Conservation (phyloP, 37 sponge, comb jelly and placozoan species). For the Dysidea cf. avara region DNA sequence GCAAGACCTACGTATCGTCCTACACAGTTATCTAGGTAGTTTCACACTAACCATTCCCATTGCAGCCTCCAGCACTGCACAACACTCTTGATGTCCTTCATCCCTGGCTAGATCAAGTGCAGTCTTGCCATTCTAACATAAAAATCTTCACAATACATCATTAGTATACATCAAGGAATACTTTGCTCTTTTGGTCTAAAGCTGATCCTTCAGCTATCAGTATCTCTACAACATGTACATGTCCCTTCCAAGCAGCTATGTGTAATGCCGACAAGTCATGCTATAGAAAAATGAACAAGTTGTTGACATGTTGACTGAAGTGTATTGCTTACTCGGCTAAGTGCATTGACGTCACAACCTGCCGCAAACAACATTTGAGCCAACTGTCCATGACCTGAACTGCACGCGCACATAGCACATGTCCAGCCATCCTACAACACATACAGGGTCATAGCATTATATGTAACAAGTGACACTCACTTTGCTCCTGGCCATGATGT, state of each 20-base stretch:
- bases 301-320: neutral
- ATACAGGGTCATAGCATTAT: neutral
- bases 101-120: conserved; percentile 60
- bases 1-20: no score
- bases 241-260: conserved; percentile 67
- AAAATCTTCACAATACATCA: no score
- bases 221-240: conserved; percentile 37
- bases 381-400: conserved; percentile 47
- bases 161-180: no score
- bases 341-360: conserved; percentile 44
- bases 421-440: conserved; percentile 77
- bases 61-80: conserved; percentile 45
- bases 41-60: conserved; percentile 38
- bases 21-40: no score
- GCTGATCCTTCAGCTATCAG: conserved; percentile 36
- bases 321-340: conserved; percentile 51
- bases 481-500: conserved; percentile 27
- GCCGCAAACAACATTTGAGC: conserved; percentile 44
- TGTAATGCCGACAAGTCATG: conserved; percentile 55
- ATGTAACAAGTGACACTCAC: neutral
- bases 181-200: neutral
- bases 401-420: conserved; percentile 62
- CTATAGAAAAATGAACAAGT: conserved; percentile 12
- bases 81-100: conserved; percentile 47
- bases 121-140: conserved; percentile 51